A percentile compares a stretch with the other conserved stretches of the same genome.
These are phyloP conservation scores for Pipistrellus pygmaeus DNA, from an alignment of 2,797 vertebrate species.

Conservation along the genomic window DNA sequence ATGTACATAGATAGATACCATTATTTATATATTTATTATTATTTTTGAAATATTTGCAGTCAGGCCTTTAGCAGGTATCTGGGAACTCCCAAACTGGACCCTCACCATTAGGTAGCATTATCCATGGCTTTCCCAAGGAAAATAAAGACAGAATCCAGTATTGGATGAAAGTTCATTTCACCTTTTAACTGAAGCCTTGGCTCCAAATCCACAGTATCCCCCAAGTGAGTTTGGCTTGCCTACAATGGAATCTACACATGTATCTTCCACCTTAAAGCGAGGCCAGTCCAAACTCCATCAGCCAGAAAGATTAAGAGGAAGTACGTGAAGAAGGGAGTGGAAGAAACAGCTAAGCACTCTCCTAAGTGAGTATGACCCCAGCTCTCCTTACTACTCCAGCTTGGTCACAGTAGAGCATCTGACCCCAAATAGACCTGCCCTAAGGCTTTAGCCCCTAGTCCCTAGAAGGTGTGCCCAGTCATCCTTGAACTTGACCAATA, in stretches of 20 bases:
- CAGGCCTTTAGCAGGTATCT: background rate
- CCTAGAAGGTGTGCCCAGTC: background rate
- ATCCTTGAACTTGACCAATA: background rate
- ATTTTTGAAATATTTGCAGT: conserved; percentile 25
- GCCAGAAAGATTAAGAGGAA: conserved; percentile 33
- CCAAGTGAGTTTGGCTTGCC: background rate
- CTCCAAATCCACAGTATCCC: background rate
- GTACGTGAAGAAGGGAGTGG: background rate
- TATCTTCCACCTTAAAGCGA: conserved; percentile 11
- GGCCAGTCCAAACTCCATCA: background rate
- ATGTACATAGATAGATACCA: background rate
- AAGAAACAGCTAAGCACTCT: background rate
- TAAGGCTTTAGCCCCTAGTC: background rate
- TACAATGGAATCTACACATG: background rate
- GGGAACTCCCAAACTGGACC: background rate
- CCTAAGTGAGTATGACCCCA: background rate
- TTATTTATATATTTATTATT: background rate
- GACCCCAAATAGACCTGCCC: background rate
- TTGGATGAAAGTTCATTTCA: background rate
- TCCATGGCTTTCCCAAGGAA: background rate
- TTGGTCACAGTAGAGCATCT: background rate
- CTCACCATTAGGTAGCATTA: background rate
- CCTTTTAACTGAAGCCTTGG: background rate
- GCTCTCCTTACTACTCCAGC: background rate
- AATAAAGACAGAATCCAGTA: background rate